Percentiles rank a stretch among this genome's conserved stretches.
Evolutionary conservation across 2,888 invertebrate genomes (phyloP).

Genomic region (Metacarcinus magister): DNA sequence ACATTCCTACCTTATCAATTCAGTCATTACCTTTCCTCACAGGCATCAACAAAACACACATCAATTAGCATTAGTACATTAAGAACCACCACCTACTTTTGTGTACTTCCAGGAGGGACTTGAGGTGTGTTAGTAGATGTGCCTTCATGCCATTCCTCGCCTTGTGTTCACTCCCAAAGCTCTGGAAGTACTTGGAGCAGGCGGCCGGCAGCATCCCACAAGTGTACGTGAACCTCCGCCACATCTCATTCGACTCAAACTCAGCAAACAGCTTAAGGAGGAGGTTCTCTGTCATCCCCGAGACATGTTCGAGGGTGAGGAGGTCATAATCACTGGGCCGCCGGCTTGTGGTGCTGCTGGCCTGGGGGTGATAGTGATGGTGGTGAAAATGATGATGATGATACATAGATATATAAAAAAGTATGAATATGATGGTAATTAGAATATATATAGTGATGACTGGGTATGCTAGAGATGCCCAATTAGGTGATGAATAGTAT

Average conservation of each 20-base stretch:
- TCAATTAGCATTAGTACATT: neutral
- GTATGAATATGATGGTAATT: too few species aligned
- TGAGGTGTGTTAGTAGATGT: conserved; percentile 86
- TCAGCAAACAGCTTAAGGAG: conserved; percentile 79
- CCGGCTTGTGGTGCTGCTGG: conserved; percentile 59
- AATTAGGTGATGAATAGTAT: too few species aligned
- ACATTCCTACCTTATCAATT: neutral
- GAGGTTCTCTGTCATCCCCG: conserved; percentile 75
- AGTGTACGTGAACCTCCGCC: conserved; percentile 77
- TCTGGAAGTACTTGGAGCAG: conserved; percentile 85
- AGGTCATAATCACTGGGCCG: conserved; percentile 74
- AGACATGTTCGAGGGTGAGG: conserved; percentile 76
- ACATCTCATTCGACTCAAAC: conserved; percentile 80
- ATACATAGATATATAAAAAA: neutral
- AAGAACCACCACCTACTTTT: conserved; percentile 83
- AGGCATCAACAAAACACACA: neutral
- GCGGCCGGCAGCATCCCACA: conserved; percentile 78
- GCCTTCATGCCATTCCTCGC: conserved; percentile 86
- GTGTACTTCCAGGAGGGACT: conserved; percentile 83
- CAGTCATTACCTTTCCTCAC: neutral
- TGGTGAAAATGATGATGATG: neutral
- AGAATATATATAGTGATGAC: too few species aligned
- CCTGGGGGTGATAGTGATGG: neutral
- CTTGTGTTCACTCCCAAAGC: conserved; percentile 87
- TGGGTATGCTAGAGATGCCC: too few species aligned